Conservation (phyloP, 2,888 invertebrate genomes). For the Phymatocera aterrima region DNA sequence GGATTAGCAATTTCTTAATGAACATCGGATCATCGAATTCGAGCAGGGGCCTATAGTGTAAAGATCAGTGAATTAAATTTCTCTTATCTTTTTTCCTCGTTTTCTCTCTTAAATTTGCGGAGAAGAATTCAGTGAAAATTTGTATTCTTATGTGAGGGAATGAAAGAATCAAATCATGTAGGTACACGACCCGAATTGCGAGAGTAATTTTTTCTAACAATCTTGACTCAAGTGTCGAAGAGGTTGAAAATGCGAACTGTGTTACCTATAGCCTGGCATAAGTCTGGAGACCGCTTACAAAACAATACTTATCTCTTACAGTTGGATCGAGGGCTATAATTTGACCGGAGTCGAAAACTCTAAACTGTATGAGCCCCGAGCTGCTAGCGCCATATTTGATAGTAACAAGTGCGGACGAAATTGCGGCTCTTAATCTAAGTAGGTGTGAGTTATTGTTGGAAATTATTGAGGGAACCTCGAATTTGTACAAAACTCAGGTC, state of each 20-base stretch:
- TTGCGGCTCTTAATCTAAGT: constrained; percentile 43
- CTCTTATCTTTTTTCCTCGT: too few species aligned
- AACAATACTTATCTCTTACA: constrained; percentile 41
- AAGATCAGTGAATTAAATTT: too few species aligned
- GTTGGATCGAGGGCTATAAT: constrained; percentile 40
- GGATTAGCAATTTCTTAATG: too few species aligned
- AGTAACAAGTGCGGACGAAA: constrained; percentile 40
- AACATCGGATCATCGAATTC: too few species aligned
- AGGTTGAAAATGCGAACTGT: background rate
- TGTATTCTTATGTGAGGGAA: too few species aligned
- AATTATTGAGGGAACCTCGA: constrained; percentile 19
- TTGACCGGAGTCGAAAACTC: constrained; percentile 42
- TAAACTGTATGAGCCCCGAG: constrained; percentile 13
- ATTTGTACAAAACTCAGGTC: background rate
- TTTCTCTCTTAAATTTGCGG: too few species aligned
- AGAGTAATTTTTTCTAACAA: too few species aligned
- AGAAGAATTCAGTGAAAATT: too few species aligned
- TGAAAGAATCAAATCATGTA: too few species aligned
- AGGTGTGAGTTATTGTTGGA: constrained; percentile 41
- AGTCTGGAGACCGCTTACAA: constrained; percentile 4
- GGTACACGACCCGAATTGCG: too few species aligned
- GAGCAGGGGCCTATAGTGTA: too few species aligned
- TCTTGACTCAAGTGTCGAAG: too few species aligned
- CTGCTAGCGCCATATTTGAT: constrained; percentile 38
- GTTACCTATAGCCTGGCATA: background rate